phyloP scores from a whole-genome alignment of 2,888 invertebrate species.

The Macropis europaea region DNA sequence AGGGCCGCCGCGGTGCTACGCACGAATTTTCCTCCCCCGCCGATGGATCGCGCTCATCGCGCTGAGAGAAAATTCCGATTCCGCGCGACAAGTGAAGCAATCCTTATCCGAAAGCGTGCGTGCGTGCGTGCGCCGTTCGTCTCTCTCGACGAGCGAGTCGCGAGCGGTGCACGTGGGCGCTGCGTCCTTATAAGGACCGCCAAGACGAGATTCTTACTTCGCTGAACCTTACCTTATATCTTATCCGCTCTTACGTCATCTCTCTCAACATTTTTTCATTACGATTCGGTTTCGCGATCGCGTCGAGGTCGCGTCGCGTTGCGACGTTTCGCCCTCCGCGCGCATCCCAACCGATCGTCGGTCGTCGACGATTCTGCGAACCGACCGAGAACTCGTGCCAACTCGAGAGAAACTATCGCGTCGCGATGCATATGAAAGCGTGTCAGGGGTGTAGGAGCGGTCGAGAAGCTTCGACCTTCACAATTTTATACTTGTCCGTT shows the following conservation, averaged over 20 bases:
- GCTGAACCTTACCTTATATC: slow-evolving; percentile 54
- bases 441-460: too few species aligned
- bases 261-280: slow-evolving; percentile 4
- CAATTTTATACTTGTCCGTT: too few species aligned
- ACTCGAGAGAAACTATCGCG: too few species aligned
- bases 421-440: too few species aligned
- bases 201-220: slow-evolving; percentile 58
- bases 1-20: too few species aligned
- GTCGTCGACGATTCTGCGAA: too few species aligned
- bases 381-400: too few species aligned
- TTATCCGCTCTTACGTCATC: slow-evolving; percentile 62
- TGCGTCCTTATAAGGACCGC: slow-evolving; percentile 70
- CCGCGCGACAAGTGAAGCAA: neutral
- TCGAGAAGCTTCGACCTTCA: too few species aligned
- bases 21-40: too few species aligned
- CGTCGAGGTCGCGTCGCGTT: neutral
- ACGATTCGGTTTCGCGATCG: neutral
- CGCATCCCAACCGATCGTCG: neutral
- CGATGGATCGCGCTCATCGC: neutral
- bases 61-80: neutral
- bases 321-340: neutral
- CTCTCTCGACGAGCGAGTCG: neutral
- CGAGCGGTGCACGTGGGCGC: slow-evolving; percentile 68
- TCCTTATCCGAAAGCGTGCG: too few species aligned
- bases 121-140: neutral